Evolutionary conservation across 2,797 vertebrate genomes (phyloP), one percentile per base, ranked within the genome.

Genomic region (Xenentodon cancila): DNA sequence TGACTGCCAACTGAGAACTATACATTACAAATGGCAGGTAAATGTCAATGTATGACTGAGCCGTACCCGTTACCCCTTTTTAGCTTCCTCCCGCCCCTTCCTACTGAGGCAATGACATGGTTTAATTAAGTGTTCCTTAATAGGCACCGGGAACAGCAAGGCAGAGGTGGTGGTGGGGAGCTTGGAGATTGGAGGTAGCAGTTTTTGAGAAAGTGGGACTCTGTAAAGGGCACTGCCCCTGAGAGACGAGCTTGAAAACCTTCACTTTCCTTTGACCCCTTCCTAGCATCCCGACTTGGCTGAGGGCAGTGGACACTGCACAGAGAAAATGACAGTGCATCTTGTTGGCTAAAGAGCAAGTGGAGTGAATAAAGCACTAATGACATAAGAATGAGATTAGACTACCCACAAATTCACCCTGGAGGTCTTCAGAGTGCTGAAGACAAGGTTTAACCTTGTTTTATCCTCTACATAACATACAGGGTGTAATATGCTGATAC

Each of bases 51-150:
- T 84, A 70, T 82, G 77, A 88, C 80, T 82, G 78, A 60, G 63
- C 12, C 43, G 16, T 68, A 44, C 17, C 32, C 22, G 15, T 25
- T 44, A 27, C 17, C 19, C 53, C 53, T 40, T 8, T 47, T 62
- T 56, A 59, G 25, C 58, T 25, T 44, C 34, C 57, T 68, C 72
- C 48, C 30, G 32, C 74, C 64, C 65, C 68, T 71, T 80, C 87
- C 85, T 57, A 77, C 83, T 76, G 86, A 85, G 82, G 81, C 81
- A 87, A 85, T 87, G 87, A 88, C 85, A 86, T 83, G 79, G 77
- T 91, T 93, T 92, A 93, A 92, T 93, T 92, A 93, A 92, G 85
- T 90, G 82, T 77, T 76, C 82, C 79, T 89, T 92, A 91, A 92
- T 91, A 81, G 84, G 75, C 79, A 82, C 85, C 83, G 87, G n/a